These are phyloP conservation scores for Peromyscus aztecus DNA, from an alignment of 2,797 vertebrate species.

Conservation along the genomic window DNA sequence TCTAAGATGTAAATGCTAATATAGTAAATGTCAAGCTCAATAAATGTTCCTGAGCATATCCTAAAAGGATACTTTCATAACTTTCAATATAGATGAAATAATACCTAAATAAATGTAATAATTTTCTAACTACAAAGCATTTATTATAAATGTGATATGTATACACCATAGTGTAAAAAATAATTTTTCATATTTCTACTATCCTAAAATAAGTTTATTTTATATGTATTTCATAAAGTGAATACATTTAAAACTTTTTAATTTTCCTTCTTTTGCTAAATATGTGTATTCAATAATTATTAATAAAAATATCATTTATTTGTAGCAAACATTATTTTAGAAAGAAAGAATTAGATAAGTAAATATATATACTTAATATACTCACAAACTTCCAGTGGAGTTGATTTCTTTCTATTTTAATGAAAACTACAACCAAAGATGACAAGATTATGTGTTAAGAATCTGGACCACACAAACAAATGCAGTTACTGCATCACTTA, in stretches of 20 bases:
- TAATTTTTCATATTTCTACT: not conserved
- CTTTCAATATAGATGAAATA: not conserved
- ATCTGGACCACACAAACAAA: not conserved
- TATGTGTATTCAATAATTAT: not conserved
- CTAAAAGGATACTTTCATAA: not conserved
- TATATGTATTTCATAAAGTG: not conserved
- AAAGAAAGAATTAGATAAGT: not conserved
- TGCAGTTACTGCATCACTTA: not conserved
- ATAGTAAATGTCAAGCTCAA: not conserved
- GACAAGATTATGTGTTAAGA: not conserved
- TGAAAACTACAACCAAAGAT: not conserved
- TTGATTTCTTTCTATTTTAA: not conserved
- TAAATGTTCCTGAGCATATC: not conserved
- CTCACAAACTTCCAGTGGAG: not conserved
- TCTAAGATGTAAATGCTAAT: not conserved
- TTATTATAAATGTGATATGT: not conserved
- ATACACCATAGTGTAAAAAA: not conserved
- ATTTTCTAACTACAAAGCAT: not conserved
- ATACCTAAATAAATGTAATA: not conserved
- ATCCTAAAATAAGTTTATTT: not conserved
- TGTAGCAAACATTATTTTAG: not conserved
- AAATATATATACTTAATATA: not conserved
- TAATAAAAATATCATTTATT: not conserved
- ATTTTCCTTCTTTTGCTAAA: not conserved
- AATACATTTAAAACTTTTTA: not conserved